Percentiles rank a stretch among this genome's conserved stretches.
Evolutionary conservation across 2,797 vertebrate genomes (phyloP).

Genomic region (Zalophus californianus): DNA sequence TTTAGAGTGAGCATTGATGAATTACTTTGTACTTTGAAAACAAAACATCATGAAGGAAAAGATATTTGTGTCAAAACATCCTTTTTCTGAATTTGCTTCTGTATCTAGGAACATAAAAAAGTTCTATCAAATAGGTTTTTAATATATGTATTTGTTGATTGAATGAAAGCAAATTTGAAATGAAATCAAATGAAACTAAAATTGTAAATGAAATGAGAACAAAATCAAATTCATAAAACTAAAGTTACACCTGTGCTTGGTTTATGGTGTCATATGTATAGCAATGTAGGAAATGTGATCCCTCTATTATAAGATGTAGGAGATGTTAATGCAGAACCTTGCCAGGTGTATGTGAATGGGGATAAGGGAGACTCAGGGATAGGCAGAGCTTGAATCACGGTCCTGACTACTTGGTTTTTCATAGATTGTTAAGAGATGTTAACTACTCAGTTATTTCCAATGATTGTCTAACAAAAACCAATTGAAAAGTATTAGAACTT

Average conservation of each 20-base stretch:
- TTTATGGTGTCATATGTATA: background rate
- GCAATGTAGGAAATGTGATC: background rate
- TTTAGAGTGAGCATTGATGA: slow-evolving; percentile 11
- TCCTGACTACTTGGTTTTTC: background rate
- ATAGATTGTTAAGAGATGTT: background rate
- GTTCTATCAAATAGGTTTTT: background rate
- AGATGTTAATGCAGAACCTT: background rate
- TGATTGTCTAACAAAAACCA: background rate
- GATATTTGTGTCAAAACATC: slow-evolving; percentile 20
- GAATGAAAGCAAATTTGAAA: background rate
- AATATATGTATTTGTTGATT: background rate
- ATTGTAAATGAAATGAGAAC: background rate
- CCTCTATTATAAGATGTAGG: background rate
- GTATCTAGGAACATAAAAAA: background rate
- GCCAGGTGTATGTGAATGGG: background rate
- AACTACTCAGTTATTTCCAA: background rate
- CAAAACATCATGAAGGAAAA: background rate
- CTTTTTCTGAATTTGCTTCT: slow-evolving; percentile 34
- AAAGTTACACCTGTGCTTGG: background rate
- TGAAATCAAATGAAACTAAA: slow-evolving; percentile 18
- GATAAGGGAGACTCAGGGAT: background rate
- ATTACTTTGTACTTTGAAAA: slow-evolving; percentile 38
- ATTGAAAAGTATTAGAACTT: background rate
- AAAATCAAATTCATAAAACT: slow-evolving; percentile 17
- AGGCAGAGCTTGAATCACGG: background rate